A percentile compares a stretch with the other conserved stretches of the same genome.
Evolutionary conservation across 1,140 invertebrate species (phyloP).

Genomic region (Bombus confusus): DNA sequence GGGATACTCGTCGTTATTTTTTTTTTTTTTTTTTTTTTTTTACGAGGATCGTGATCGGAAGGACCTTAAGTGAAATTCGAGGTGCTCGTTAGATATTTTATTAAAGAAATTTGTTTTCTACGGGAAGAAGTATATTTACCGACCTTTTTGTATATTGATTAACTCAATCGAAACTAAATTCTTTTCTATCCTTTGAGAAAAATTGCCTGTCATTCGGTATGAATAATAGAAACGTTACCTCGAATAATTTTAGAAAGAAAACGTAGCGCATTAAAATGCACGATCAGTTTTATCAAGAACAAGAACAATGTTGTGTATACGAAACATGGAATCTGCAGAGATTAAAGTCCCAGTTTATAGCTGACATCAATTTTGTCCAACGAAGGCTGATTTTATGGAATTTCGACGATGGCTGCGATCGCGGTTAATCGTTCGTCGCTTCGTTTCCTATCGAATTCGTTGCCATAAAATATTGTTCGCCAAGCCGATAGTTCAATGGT

Average conservation of each 20-base stretch:
- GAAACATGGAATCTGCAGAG: neutral
- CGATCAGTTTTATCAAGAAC: neutral
- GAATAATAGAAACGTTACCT: neutral
- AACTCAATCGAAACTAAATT: neutral
- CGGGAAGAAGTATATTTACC: neutral
- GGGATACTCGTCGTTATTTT: neutral
- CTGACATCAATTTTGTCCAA: too few relatives aligned
- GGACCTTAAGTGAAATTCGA: neutral
- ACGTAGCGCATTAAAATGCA: too few relatives aligned
- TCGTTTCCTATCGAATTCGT: neutral
- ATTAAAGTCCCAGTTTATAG: neutral
- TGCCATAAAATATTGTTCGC: slow-evolving; percentile 13
- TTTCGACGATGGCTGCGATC: neutral
- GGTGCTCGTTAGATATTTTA: neutral
- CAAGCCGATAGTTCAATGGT: neutral
- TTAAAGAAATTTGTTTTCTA: neutral
- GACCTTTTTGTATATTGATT: neutral
- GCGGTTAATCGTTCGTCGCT: neutral
- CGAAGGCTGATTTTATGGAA: neutral
- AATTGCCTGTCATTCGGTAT: neutral
- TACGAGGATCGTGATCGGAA: neutral
- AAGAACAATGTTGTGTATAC: neutral
- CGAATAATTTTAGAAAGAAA: neutral
- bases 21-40: too few relatives aligned
- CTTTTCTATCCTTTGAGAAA: neutral